Conservation (phyloP, 2,113 vertebrate species). For the Irena cyanogastra region DNA sequence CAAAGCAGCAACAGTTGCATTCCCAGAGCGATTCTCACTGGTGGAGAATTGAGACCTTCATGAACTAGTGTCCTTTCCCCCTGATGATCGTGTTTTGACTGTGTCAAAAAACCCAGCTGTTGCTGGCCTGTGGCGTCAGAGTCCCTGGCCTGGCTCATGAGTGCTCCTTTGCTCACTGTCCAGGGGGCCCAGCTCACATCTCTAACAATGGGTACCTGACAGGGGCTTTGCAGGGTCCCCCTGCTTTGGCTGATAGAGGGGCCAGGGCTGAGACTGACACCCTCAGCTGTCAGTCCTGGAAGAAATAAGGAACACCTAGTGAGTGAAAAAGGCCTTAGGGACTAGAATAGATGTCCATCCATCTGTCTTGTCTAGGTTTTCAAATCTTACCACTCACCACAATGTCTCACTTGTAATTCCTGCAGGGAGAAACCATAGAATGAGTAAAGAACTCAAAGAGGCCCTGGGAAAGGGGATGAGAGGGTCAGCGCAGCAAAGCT, state of each 20-base stretch:
- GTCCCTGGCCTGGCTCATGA: background rate
- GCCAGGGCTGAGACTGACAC: background rate
- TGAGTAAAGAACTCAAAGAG: conserved; percentile 8
- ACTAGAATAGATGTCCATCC: background rate
- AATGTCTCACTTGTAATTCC: background rate
- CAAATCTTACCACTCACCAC: background rate
- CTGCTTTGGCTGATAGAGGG: fast-evolving
- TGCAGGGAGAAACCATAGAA: background rate
- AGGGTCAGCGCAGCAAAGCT: background rate
- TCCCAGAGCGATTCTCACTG: background rate
- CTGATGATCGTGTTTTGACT: background rate
- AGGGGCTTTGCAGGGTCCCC: background rate
- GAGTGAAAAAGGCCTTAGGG: background rate
- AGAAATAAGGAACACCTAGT: background rate
- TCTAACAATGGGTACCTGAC: background rate
- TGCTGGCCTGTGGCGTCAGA: background rate
- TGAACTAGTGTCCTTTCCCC: background rate
- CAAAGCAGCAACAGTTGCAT: background rate
- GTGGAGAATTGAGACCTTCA: background rate
- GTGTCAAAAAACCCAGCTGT: background rate
- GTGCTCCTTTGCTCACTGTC: background rate
- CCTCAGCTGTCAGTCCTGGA: background rate
- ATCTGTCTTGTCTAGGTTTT: background rate
- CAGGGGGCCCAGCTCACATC: fast-evolving
- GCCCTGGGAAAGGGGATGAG: background rate